phyloP scores from a whole-genome alignment of 2,113 vertebrate genomes.

The Galemys pyrenaicus region DNA sequence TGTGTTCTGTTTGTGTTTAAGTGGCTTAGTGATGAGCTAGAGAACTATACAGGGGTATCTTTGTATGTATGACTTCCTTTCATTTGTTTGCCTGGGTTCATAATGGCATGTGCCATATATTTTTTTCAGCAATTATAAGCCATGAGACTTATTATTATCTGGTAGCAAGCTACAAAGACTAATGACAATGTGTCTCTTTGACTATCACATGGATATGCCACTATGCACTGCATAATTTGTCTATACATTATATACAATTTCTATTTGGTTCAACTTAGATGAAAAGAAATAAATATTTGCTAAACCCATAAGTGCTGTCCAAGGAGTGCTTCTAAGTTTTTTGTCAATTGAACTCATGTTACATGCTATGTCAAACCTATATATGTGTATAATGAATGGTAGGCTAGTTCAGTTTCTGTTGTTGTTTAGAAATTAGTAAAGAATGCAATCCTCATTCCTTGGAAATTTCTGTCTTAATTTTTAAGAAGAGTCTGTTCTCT shows the following conservation, averaged over 20 bases:
- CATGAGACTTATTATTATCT: background rate
- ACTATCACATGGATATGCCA: background rate
- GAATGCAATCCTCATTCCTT: background rate
- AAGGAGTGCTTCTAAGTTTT: background rate
- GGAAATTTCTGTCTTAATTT: background rate
- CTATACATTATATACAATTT: background rate
- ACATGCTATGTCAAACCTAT: background rate
- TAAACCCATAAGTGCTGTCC: background rate
- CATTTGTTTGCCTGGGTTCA: slow-evolving; percentile 13
- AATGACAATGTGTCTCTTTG: background rate
- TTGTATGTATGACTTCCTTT: slow-evolving; percentile 55
- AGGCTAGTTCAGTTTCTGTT: background rate
- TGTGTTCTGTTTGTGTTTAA: slow-evolving; percentile 83
- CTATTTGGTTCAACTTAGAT: slow-evolving; percentile 23
- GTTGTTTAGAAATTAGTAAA: background rate
- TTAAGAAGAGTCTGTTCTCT: slow-evolving; percentile 35
- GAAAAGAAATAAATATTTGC: slow-evolving; percentile 65
- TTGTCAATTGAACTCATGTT: background rate
- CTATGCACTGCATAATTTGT: background rate
- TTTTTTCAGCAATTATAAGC: background rate
- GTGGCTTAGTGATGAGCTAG: slow-evolving; percentile 72
- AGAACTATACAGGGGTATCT: slow-evolving; percentile 47
- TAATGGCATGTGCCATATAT: background rate
- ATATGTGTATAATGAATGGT: background rate
- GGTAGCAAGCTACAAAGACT: background rate